Evolutionary conservation across 2,888 invertebrate genomes (phyloP).

Genomic region (Drosophila mayaguana): DNA sequence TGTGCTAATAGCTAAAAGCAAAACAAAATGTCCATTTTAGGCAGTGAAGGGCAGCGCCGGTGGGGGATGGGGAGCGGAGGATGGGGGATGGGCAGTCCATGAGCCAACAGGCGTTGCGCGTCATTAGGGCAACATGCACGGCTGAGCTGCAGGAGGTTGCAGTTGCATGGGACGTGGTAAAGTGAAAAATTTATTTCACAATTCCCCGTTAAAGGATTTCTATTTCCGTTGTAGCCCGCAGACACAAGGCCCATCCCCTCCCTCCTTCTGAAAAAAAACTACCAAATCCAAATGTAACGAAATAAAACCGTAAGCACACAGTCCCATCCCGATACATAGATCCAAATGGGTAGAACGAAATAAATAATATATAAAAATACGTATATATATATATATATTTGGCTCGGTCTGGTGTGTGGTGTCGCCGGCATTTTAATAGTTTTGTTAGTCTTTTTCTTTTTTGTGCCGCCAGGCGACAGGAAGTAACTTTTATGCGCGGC

Average conservation of each 20-base stretch:
- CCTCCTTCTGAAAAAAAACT: conserved; percentile 4
- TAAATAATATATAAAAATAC: conserved; percentile 70
- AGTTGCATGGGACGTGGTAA: conserved; percentile 45
- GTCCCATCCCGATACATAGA: conserved; percentile 13
- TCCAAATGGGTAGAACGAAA: conserved; percentile 27
- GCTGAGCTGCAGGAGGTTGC: conserved; percentile 47
- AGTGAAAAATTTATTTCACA: conserved; percentile 77
- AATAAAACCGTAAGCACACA: conserved; percentile 55
- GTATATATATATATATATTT: conserved; percentile 11
- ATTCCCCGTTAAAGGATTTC: conserved; percentile 75
- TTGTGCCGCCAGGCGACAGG: conserved; percentile 55
- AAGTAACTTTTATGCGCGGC: conserved; percentile 74
- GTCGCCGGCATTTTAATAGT: conserved; percentile 79
- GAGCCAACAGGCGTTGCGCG: conserved; percentile 61
- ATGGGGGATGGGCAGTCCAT: background rate
- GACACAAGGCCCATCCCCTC: conserved; percentile 35
- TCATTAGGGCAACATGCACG: conserved; percentile 74
- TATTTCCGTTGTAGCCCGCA: conserved; percentile 69
- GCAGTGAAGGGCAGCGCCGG: conserved; percentile 5
- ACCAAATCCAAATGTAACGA: conserved; percentile 39
- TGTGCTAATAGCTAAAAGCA: conserved; percentile 21
- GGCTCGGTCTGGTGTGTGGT: conserved; percentile 25
- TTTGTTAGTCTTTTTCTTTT: conserved; percentile 65
- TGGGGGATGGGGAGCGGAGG: background rate
- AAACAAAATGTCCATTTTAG: conserved; percentile 47